phyloP scores from a whole-genome alignment of 2,113 vertebrate species.

The Peromyscus polionotus region DNA sequence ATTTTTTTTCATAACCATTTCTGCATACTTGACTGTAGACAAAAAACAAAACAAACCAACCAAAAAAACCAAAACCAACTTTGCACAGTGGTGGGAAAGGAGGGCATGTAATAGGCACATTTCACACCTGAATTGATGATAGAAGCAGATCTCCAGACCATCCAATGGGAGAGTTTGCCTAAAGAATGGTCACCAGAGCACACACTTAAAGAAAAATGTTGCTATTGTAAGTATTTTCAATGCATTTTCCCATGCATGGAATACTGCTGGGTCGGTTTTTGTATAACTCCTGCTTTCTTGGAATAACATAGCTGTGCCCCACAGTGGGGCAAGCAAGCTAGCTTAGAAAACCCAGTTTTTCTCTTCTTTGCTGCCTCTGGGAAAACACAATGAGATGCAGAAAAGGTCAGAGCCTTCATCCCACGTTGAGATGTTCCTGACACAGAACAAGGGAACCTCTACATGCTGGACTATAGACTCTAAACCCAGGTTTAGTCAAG shows the following conservation, averaged over 20 bases:
- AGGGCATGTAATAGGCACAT: not conserved
- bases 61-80: not conserved
- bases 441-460: not conserved
- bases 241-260: not conserved
- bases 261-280: not conserved
- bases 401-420: not conserved
- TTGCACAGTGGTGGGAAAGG: not conserved
- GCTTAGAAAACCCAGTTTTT: not conserved
- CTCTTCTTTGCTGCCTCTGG: not conserved
- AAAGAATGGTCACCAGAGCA: not conserved
- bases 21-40: not conserved
- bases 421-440: not conserved
- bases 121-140: not conserved
- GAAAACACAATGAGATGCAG: not conserved
- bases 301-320: not conserved
- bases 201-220: not conserved
- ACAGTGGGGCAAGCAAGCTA: rapidly evolving
- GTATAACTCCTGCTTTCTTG: not conserved
- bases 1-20: not conserved
- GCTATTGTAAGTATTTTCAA: not conserved
- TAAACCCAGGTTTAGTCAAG: rapidly evolving
- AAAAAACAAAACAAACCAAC: not conserved
- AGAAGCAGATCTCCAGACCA: not conserved
- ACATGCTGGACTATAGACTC: not conserved
- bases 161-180: rapidly evolving